A percentile compares a stretch with the other conserved stretches of the same genome.
Evolutionary conservation across 2,797 vertebrate species (phyloP).

Genomic region (Myotis daubentonii): DNA sequence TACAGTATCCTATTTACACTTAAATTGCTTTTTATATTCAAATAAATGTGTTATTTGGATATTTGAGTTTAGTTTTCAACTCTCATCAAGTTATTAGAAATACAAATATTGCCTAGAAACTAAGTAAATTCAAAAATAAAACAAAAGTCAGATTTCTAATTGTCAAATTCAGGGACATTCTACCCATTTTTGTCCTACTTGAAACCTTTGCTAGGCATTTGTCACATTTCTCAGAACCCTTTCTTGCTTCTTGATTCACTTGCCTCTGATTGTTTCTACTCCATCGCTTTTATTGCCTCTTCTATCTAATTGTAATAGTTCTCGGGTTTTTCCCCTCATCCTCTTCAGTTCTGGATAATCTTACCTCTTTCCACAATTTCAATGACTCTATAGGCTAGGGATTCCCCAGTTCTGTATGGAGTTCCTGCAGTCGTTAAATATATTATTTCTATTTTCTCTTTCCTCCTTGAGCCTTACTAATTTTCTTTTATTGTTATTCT

Average conservation of each 20-base stretch:
- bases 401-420: neutral
- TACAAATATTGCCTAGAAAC: neutral
- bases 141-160: neutral
- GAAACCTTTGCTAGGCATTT: neutral
- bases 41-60: neutral
- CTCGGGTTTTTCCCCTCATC: neutral
- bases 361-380: neutral
- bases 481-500: neutral
- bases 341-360: neutral
- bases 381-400: neutral
- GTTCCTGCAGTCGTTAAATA: neutral
- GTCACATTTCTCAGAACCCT: neutral
- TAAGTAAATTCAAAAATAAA: neutral
- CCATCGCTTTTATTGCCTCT: neutral
- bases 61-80: constrained; percentile 8
- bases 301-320: neutral
- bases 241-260: neutral
- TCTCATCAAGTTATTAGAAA: neutral
- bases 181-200: neutral
- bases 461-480: neutral
- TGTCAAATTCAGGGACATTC: neutral
- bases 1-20: neutral
- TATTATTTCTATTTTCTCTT: constrained; percentile 11
- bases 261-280: neutral
- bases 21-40: neutral